Conservation (phyloP, 1,140 invertebrate genomes). For the Drosophila ercepeae region DNA sequence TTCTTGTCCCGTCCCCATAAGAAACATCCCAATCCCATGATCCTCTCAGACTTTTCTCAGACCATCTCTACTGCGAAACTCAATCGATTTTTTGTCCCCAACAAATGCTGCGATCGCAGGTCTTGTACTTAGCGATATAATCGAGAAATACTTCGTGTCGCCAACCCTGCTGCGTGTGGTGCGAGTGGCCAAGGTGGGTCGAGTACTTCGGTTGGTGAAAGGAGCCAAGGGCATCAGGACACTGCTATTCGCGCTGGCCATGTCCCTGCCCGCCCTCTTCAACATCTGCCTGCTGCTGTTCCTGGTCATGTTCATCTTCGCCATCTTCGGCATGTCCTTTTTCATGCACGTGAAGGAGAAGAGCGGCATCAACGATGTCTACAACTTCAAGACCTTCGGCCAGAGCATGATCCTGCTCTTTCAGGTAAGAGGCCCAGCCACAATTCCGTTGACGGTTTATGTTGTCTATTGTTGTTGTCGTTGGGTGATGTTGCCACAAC, state of each 20-base stretch:
- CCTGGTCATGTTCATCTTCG: slow-evolving; percentile 99
- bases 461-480: slow-evolving; percentile 84
- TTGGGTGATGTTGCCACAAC: slow-evolving; percentile 83
- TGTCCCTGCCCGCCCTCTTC: slow-evolving; percentile 98
- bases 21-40: background rate
- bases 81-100: slow-evolving; percentile 31
- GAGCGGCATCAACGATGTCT: slow-evolving; percentile 97
- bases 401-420: slow-evolving; percentile 99
- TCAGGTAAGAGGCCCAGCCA: slow-evolving; percentile 88
- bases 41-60: slow-evolving; percentile 2
- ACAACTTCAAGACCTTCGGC: slow-evolving; percentile 99
- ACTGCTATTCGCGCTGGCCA: slow-evolving; percentile 97
- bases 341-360: slow-evolving; percentile 98
- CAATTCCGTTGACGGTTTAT: slow-evolving; percentile 83
- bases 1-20: slow-evolving; percentile 14
- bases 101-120: slow-evolving; percentile 85
- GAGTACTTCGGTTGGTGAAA: slow-evolving; percentile 98
- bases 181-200: slow-evolving; percentile 98
- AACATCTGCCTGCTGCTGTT: slow-evolving; percentile 99
- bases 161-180: slow-evolving; percentile 98
- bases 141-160: slow-evolving; percentile 98
- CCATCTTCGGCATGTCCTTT: slow-evolving; percentile 99
- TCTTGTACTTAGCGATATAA: slow-evolving; percentile 97
- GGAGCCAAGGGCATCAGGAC: slow-evolving; percentile 99
- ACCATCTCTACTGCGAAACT: slow-evolving; percentile 12